Evolutionary conservation across 2,113 vertebrate species (phyloP).

Genomic region (Clarias batrachus): DNA sequence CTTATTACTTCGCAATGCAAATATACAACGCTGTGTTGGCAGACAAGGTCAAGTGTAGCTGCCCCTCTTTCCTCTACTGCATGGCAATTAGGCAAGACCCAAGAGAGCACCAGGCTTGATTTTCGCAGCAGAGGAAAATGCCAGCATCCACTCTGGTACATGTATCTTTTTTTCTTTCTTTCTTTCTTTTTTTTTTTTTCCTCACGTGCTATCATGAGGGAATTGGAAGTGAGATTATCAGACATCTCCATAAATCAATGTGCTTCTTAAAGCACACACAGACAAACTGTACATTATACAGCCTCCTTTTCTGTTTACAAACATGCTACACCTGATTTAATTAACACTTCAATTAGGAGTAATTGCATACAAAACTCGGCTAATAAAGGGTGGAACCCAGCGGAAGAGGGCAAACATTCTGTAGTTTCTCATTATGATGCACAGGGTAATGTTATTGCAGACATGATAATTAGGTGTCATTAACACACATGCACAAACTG

Average conservation of each 20-base stretch:
- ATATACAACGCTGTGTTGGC: slow-evolving; percentile 51
- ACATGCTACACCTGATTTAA: slow-evolving; percentile 72
- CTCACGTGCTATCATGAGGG: slow-evolving; percentile 38
- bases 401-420: slow-evolving; percentile 67
- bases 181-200: background rate
- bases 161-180: slow-evolving; percentile 22
- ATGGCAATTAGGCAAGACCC: slow-evolving; percentile 67
- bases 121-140: slow-evolving; percentile 60
- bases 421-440: slow-evolving; percentile 74
- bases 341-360: slow-evolving; percentile 76
- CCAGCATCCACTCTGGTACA: slow-evolving; percentile 63
- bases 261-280: slow-evolving; percentile 33
- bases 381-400: slow-evolving; percentile 69
- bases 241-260: slow-evolving; percentile 44
- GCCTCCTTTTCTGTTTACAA: slow-evolving; percentile 62
- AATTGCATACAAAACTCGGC: slow-evolving; percentile 74
- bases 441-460: slow-evolving; percentile 74
- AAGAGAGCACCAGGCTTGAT: slow-evolving; percentile 59
- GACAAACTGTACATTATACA: slow-evolving; percentile 24
- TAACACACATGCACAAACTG: slow-evolving; percentile 71
- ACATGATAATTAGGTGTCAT: slow-evolving; percentile 77
- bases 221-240: slow-evolving; percentile 32
- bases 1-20: slow-evolving; percentile 54
- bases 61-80: slow-evolving; percentile 54
- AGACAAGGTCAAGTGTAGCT: slow-evolving; percentile 69